A percentile compares a stretch with the other conserved stretches of the same genome.
These are phyloP conservation scores for Ammodytes dubius DNA, from an alignment of 2,113 vertebrate species.

Conservation along the genomic window DNA sequence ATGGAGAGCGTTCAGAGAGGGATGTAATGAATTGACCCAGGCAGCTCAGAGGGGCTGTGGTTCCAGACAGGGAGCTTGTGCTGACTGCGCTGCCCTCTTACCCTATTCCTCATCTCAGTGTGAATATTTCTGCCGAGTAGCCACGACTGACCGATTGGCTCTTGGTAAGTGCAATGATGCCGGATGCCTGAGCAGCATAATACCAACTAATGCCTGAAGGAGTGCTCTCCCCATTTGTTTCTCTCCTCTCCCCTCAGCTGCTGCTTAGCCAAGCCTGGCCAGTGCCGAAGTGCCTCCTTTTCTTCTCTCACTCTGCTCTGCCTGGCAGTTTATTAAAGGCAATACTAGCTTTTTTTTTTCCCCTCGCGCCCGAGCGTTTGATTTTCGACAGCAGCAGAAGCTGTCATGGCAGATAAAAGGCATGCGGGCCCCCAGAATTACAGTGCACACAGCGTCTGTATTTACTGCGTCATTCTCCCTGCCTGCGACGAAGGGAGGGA, in stretches of 20 bases:
- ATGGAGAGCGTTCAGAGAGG: constrained; percentile 71
- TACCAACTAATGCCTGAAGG: constrained; percentile 83
- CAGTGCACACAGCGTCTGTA: constrained; percentile 74
- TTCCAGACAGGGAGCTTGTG: constrained; percentile 57
- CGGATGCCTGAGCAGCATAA: constrained; percentile 82
- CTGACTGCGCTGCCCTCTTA: constrained; percentile 47
- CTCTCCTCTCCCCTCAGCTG: constrained; percentile 61
- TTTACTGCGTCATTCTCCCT: constrained; percentile 78
- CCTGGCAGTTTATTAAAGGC: constrained; percentile 90
- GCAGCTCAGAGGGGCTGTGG: constrained; percentile 59
- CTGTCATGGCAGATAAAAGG: constrained; percentile 89
- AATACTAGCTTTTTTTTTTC: constrained; percentile 78
- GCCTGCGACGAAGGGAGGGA: constrained; percentile 66
- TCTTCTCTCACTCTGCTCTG: constrained; percentile 68
- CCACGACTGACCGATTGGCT: constrained; percentile 83
- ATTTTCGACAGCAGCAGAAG: constrained; percentile 82
- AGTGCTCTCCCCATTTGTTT: constrained; percentile 81
- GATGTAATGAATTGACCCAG: constrained; percentile 85
- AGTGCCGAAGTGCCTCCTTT: constrained; percentile 69
- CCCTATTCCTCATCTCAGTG: constrained; percentile 39
- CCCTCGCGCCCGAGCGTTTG: constrained; percentile 78
- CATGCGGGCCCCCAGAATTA: constrained; percentile 69
- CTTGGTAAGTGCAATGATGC: constrained; percentile 82
- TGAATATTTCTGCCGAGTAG: constrained; percentile 61
- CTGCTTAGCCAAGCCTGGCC: constrained; percentile 68